phyloP scores from a whole-genome alignment of 2,113 vertebrate species.

The Lasiurus cinereus region DNA sequence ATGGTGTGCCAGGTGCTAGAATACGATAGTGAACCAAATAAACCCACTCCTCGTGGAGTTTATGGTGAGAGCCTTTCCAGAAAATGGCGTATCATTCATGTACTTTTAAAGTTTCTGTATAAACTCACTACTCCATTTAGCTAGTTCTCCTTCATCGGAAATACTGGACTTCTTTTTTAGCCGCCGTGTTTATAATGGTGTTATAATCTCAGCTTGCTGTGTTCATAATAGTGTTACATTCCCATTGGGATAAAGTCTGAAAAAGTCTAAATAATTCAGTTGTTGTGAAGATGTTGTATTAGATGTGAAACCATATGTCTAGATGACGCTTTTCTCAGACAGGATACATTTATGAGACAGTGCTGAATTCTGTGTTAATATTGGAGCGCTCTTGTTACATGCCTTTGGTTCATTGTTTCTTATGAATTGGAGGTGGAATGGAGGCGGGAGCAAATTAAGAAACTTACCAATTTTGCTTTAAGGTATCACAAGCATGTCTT shows the following conservation, averaged over 20 bases:
- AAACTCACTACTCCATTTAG: neutral
- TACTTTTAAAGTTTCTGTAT: neutral
- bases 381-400: constrained; percentile 2
- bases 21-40: neutral
- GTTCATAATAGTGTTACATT: constrained; percentile 37
- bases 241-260: neutral
- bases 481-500: constrained; percentile 68
- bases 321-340: neutral
- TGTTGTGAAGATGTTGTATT: constrained; percentile 17
- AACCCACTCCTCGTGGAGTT: neutral
- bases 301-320: neutral
- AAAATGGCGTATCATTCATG: neutral
- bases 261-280: neutral
- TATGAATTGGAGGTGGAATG: constrained; percentile 65
- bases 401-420: constrained; percentile 64
- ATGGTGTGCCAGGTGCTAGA: neutral
- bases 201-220: neutral
- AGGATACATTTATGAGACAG: neutral
- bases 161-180: constrained; percentile 10
- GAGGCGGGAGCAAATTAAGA: constrained; percentile 72
- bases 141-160: neutral
- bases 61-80: neutral
- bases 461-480: constrained; percentile 73
- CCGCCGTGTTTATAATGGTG: constrained; percentile 19
- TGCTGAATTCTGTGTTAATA: constrained; percentile 34